Percentiles rank a stretch among this genome's conserved stretches.
phyloP scores from a whole-genome alignment of 2,888 invertebrate species.

The Seladonia tumulorum region DNA sequence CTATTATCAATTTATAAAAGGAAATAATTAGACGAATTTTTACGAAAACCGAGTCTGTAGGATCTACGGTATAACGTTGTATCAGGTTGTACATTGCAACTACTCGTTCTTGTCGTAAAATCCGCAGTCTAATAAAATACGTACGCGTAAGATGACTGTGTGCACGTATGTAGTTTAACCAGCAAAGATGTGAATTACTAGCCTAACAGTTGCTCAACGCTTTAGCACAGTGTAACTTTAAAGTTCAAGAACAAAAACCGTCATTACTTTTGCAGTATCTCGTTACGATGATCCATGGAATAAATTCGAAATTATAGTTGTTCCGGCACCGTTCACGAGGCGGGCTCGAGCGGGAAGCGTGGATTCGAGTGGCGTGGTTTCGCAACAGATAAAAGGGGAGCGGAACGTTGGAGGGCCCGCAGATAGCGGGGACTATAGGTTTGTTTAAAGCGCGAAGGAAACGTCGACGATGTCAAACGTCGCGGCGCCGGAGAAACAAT shows the following conservation, averaged over 20 bases:
- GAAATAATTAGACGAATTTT: too few relatives aligned
- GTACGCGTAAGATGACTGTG: too few relatives aligned
- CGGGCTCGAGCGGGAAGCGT: background rate
- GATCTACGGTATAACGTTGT: too few relatives aligned
- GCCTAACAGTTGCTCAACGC: too few relatives aligned
- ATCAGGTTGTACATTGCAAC: too few relatives aligned
- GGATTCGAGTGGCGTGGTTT: constrained; percentile 16
- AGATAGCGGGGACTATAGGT: constrained; percentile 45
- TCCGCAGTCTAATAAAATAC: too few relatives aligned
- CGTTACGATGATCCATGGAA: background rate
- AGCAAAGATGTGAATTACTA: too few relatives aligned
- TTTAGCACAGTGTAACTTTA: too few relatives aligned
- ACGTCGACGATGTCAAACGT: constrained; percentile 81
- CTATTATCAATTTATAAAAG: too few relatives aligned
- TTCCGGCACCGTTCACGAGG: background rate
- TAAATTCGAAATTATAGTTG: background rate
- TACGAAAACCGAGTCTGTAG: too few relatives aligned
- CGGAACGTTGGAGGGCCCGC: background rate
- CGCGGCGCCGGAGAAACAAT: constrained; percentile 78
- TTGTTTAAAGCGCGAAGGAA: constrained; percentile 80
- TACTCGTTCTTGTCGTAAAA: too few relatives aligned
- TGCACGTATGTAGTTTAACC: too few relatives aligned
- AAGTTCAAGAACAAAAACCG: background rate
- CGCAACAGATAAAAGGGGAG: constrained; percentile 27
- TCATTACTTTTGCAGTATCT: background rate